These are phyloP conservation scores for Trachelus tabidus DNA, from an alignment of 2,888 invertebrate species.

Conservation along the genomic window DNA sequence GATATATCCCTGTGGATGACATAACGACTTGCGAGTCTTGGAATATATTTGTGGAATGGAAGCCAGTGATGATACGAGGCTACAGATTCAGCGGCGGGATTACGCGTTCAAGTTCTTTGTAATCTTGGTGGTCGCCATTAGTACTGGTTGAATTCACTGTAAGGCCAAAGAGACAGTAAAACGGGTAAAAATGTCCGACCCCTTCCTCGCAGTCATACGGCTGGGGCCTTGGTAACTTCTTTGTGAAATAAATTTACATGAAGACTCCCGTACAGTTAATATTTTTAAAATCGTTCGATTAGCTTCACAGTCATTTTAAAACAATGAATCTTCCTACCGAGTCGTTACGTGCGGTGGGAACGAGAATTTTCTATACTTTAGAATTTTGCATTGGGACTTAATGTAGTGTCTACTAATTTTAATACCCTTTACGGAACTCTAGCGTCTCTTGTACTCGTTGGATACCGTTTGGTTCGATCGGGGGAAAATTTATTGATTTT, in stretches of 20 bases:
- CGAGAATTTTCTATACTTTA: background rate
- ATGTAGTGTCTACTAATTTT: background rate
- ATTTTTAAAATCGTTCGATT: background rate
- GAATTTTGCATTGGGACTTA: background rate
- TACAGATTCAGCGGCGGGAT: constrained; percentile 57
- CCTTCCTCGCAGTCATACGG: constrained; percentile 38
- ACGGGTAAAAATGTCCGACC: constrained; percentile 27
- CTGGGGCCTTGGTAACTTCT: constrained; percentile 22
- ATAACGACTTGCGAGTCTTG: background rate
- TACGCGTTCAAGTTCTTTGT: constrained; percentile 58
- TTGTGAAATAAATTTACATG: background rate
- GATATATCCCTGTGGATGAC: background rate
- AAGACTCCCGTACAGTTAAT: background rate
- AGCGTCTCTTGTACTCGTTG: background rate
- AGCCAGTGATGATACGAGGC: constrained; percentile 64
- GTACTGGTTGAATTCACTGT: constrained; percentile 57
- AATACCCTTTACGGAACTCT: background rate
- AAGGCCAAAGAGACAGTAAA: constrained; percentile 65
- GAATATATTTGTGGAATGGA: constrained; percentile 13
- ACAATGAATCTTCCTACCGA: background rate
- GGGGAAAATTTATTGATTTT: background rate
- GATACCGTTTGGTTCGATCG: background rate
- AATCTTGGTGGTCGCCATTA: constrained; percentile 64
- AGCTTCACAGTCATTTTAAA: background rate
- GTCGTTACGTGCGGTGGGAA: background rate